Conservation (phyloP, 1,140 invertebrate species). For the Lepidurus couesii region DNA sequence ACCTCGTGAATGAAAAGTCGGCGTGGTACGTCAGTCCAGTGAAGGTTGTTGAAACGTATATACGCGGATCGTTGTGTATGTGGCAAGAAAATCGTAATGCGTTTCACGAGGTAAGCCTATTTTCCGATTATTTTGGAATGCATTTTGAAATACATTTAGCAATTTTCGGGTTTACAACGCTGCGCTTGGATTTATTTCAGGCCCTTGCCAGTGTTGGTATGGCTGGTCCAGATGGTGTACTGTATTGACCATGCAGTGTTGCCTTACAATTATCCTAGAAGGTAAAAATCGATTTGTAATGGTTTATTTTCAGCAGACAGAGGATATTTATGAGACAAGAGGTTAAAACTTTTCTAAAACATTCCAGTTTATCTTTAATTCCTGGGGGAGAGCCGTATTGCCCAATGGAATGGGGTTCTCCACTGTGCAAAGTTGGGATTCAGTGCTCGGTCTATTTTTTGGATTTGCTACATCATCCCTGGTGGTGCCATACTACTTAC, state of each 20-base stretch:
- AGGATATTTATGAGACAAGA: neutral
- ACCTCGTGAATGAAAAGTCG: neutral
- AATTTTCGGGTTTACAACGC: neutral
- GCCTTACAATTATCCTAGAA: neutral
- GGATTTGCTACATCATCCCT: constrained; percentile 32
- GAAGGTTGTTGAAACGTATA: neutral
- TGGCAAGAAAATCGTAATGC: neutral
- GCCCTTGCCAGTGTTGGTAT: constrained; percentile 1
- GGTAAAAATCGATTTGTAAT: neutral
- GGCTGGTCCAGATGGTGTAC: neutral
- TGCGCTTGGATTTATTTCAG: neutral
- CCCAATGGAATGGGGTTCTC: neutral
- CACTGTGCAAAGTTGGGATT: constrained; percentile 32
- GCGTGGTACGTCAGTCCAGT: neutral
- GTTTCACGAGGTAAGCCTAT: neutral
- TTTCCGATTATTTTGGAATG: neutral
- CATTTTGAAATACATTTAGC: no score
- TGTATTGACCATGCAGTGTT: neutral
- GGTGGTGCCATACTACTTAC: constrained; percentile 31
- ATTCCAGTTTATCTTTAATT: constrained; percentile 14
- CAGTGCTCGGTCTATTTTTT: constrained; percentile 33
- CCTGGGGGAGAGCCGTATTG: constrained; percentile 32
- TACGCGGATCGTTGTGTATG: neutral
- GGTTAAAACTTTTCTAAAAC: neutral
- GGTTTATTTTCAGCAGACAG: neutral